These are phyloP conservation scores for Hippocampus guttulatus DNA, from an alignment of 2,113 vertebrate genomes.

Conservation along the genomic window DNA sequence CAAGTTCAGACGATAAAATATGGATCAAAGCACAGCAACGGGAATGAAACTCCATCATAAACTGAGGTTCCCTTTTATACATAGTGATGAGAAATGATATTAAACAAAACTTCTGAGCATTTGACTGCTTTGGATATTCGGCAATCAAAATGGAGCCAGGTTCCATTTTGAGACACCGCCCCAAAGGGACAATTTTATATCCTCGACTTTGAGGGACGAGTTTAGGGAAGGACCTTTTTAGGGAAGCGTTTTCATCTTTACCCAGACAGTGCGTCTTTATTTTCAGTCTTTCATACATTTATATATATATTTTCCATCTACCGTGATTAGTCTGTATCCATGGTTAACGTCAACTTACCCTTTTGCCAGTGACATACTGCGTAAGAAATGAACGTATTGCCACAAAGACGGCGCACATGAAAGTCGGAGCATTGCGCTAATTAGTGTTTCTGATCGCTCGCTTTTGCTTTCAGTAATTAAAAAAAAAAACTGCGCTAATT, in stretches of 20 bases:
- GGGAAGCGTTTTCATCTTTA: background rate
- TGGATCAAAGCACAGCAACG: too few species aligned
- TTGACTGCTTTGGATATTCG: too few species aligned
- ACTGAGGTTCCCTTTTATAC: too few species aligned
- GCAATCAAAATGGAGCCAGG: background rate
- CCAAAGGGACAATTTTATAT: background rate
- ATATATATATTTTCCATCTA: background rate
- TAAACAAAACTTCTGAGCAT: too few species aligned
- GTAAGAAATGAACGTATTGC: constrained; percentile 4
- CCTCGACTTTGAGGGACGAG: background rate
- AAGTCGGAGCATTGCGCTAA: constrained; percentile 28
- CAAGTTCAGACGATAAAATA: too few species aligned
- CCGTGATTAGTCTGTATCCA: background rate
- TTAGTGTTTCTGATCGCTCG: constrained; percentile 39
- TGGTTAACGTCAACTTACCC: constrained; percentile 6
- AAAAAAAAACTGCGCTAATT: constrained; percentile 34
- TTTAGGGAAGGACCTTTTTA: background rate
- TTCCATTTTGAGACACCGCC: background rate
- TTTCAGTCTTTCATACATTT: background rate
- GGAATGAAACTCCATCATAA: too few species aligned
- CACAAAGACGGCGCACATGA: background rate
- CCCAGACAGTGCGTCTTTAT: background rate
- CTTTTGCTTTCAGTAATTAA: constrained; percentile 47
- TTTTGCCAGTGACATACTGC: background rate
- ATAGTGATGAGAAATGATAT: too few species aligned